Percentiles rank a stretch among this genome's conserved stretches.
These are phyloP conservation scores for Pachycephala philippinensis DNA, from an alignment of 2,113 vertebrate species.

Conservation along the genomic window DNA sequence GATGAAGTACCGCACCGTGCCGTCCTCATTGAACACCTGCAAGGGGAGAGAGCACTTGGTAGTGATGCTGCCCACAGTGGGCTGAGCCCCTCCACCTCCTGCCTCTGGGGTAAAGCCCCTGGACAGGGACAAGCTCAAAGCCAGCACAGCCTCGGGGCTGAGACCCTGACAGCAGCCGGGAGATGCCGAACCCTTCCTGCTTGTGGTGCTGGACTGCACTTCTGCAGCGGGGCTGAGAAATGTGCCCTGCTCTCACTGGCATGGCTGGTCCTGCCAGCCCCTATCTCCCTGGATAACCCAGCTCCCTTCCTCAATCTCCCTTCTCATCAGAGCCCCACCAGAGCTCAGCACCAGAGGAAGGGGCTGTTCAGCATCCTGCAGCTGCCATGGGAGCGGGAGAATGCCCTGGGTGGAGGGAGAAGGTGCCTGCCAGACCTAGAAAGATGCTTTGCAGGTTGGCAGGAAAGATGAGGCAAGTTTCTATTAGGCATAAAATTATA, in stretches of 20 bases:
- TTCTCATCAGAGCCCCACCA: background rate
- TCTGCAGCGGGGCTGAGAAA: fast-evolving
- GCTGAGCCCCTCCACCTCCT: background rate
- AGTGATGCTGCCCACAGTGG: fast-evolving
- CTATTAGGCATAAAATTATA: background rate
- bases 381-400: fast-evolving
- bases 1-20: constrained; percentile 92
- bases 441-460: background rate
- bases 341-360: background rate
- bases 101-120: background rate
- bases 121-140: background rate
- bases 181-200: background rate
- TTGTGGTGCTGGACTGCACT: fast-evolving
- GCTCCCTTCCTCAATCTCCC: background rate
- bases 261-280: background rate
- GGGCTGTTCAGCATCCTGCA: background rate
- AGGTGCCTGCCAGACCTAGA: background rate
- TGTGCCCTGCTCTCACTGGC: background rate
- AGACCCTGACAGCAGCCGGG: fast-evolving
- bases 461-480: background rate
- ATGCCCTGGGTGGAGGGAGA: background rate
- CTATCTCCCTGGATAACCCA: fast-evolving
- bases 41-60: fast-evolving
- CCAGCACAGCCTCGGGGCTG: background rate
- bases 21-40: constrained; percentile 94